Evolutionary conservation across 2,797 vertebrate species (phyloP).

Genomic region (Micropoecilia bifurca): DNA sequence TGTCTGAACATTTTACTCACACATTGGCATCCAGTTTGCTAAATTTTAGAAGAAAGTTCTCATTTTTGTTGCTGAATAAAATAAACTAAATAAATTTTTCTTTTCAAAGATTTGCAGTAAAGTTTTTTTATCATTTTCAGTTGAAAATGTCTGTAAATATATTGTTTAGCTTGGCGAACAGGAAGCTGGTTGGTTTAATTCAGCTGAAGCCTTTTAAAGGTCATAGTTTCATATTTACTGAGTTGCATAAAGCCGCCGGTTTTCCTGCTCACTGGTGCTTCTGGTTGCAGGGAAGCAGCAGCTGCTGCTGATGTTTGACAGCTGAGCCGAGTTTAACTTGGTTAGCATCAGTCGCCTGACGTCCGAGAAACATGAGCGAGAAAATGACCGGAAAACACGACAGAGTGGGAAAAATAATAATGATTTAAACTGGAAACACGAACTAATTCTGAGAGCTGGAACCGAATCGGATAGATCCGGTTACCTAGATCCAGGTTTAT

Average conservation of each 20-base stretch:
- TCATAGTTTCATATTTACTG: not conserved
- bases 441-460: not conserved
- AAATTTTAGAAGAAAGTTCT: no score
- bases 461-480: not conserved
- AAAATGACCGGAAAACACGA: not conserved
- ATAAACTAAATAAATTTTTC: no score
- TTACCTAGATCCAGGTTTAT: not conserved
- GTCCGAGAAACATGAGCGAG: not conserved
- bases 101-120: no score
- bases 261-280: not conserved
- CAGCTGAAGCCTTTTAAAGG: not conserved
- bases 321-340: slow-evolving; percentile 43
- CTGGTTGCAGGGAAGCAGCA: slow-evolving; percentile 18
- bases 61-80: no score
- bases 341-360: not conserved
- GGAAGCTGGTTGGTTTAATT: no score
- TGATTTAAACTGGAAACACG: not conserved
- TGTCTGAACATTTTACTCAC: no score
- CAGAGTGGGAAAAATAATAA: not conserved
- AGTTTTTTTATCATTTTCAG: no score
- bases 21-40: no score
- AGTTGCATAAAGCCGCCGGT: not conserved
- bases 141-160: no score
- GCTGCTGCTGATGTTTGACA: slow-evolving; percentile 42
- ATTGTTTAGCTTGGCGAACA: no score